Base-by-base conservation (phyloP, 1,140 invertebrate genomes). In the Drosophila jambulina region DNA sequence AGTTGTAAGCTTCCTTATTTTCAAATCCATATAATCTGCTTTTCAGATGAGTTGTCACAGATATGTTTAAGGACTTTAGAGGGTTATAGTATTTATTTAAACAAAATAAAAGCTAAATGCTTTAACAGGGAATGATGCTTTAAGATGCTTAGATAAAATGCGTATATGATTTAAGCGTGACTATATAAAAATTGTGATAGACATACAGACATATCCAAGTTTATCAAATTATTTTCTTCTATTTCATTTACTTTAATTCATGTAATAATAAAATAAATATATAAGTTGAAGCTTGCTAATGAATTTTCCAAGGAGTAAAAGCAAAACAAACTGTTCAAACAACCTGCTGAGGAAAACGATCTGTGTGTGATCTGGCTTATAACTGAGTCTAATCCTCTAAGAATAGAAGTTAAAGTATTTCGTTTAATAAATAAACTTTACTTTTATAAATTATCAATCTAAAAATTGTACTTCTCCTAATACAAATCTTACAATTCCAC, bases 1-100 rank as follows among this genome's bases (percentile, higher is more conserved):
- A 36, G 51, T 53, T 34, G 32, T 34, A 21, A 53, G 51, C 51
- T 53, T 19, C 3, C 10, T 21, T 34, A 15, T 53, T 53, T 21
- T 53, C 19, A 17, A 34, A 9, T 54, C 19, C 0, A 23, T 5
- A 23, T 21, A 21, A 34, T 5, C 27, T 25, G 43, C 2, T 15
- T 46, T 40, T 46, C 13, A 23, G 7, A 8, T 46, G 21, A 15
- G 6, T 23, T 23, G 6, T 23, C 10, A 21, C 0, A 21, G 10
- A 19, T 2, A 21, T 43, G 4, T 13, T 9, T 2, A 6, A 0
- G 5, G 10, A 23, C n/a, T 51, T n/a, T 12, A 10, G 4, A n/a
- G 23, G 4, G 5, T 13, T 13, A 2, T 10, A 8, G 5, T 42
- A 19, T 42, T 42, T 19, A 4, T 19, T 42, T 19, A 12, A 21